These are phyloP conservation scores for Pristionchus entomophagus DNA, from an alignment of 2,888 invertebrate species.

Conservation along the genomic window DNA sequence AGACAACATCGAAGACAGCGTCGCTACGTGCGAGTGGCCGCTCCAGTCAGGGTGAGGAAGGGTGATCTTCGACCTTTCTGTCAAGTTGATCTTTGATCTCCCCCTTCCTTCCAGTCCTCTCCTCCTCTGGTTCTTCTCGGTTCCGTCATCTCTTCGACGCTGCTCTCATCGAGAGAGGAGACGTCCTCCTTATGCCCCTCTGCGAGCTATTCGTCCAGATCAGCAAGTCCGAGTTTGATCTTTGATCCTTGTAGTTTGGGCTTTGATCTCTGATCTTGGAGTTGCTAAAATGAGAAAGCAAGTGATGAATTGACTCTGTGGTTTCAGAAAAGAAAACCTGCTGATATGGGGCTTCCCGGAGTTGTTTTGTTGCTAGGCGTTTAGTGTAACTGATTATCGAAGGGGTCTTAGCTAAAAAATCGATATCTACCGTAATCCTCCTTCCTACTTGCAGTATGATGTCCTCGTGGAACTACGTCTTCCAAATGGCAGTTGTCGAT, in stretches of 20 bases:
- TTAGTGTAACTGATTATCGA: too few relatives aligned
- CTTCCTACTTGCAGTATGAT: not conserved
- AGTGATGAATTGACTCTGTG: too few relatives aligned
- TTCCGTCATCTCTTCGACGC: slow-evolving; percentile 8
- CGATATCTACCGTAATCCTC: too few relatives aligned
- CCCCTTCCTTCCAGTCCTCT: not conserved
- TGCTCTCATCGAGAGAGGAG: not conserved
- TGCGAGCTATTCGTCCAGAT: not conserved
- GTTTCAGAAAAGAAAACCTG: too few relatives aligned
- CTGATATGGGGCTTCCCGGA: too few relatives aligned
- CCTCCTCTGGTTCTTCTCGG: not conserved
- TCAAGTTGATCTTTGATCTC: not conserved
- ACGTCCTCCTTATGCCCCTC: not conserved
- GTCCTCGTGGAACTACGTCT: slow-evolving; percentile 12
- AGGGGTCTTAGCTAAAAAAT: too few relatives aligned
- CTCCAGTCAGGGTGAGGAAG: not conserved
- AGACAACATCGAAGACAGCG: not conserved
- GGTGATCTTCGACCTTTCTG: too few relatives aligned
- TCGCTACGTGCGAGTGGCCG: not conserved
- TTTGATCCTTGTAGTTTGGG: not conserved
- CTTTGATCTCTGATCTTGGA: not conserved
- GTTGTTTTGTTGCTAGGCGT: too few relatives aligned
- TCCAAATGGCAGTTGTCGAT: slow-evolving; percentile 1
- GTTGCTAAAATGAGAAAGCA: too few relatives aligned
- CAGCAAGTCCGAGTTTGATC: not conserved